phyloP scores from a whole-genome alignment of 2,888 invertebrate genomes.

The Drosophila quinaria region DNA sequence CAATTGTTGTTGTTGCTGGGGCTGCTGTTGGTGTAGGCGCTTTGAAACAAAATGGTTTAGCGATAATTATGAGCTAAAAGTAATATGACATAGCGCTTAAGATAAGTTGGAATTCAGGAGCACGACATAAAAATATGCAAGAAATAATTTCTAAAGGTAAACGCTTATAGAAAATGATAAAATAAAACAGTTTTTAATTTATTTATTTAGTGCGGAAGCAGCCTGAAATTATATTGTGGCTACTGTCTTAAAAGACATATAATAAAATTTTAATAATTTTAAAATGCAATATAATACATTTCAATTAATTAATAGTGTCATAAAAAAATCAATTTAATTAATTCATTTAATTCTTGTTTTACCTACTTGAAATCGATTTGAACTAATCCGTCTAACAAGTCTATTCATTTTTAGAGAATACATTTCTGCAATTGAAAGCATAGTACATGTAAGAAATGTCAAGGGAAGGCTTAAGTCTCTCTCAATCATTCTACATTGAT shows the following conservation, averaged over 20 bases:
- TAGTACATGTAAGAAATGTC: neutral
- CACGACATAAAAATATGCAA: constrained; percentile 16
- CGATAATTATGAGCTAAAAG: constrained; percentile 70
- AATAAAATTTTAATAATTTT: neutral
- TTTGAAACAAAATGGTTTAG: constrained; percentile 51
- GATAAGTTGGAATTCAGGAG: constrained; percentile 51
- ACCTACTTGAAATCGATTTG: neutral
- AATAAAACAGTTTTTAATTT: neutral
- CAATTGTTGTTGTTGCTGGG: constrained; percentile 24
- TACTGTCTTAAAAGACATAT: neutral
- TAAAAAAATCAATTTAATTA: neutral
- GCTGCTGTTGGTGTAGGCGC: constrained; percentile 33
- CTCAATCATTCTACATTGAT: neutral
- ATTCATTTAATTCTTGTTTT: neutral
- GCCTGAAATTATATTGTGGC: neutral
- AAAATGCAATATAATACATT: neutral
- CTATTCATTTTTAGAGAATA: neutral
- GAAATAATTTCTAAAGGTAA: neutral
- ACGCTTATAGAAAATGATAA: neutral
- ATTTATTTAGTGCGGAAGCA: neutral
- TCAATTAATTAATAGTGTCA: neutral
- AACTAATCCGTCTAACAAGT: neutral
- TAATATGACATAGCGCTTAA: constrained; percentile 59
- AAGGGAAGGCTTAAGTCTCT: neutral
- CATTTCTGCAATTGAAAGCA: too few species aligned